These are phyloP conservation scores for Platycnemis pennipes DNA, from an alignment of 2,888 invertebrate species.

Conservation along the genomic window DNA sequence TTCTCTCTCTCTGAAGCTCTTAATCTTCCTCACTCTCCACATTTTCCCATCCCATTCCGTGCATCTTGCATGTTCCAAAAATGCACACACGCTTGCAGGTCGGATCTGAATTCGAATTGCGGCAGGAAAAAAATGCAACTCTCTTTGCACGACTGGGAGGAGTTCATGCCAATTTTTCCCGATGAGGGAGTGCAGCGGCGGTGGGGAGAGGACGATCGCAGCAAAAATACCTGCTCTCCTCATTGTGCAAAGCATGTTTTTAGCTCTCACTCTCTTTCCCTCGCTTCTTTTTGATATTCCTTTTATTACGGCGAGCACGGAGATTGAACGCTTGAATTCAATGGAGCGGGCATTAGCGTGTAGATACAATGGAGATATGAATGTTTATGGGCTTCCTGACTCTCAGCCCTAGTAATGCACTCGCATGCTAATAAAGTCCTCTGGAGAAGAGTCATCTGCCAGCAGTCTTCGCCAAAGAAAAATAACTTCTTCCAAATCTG, in stretches of 20 bases:
- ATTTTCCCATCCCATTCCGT: neutral
- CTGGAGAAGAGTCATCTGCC: neutral
- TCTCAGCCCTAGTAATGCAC: conserved; percentile 1
- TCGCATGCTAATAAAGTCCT: conserved; percentile 23
- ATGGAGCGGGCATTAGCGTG: conserved; percentile 21
- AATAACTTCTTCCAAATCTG: neutral
- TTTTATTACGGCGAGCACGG: conserved; percentile 3
- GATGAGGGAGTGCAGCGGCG: neutral
- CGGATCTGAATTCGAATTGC: neutral
- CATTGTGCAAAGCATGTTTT: conserved; percentile 32
- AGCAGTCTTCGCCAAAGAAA: conserved; percentile 5
- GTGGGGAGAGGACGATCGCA: neutral
- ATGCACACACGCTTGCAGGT: neutral
- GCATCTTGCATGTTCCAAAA: neutral
- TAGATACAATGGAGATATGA: conserved; percentile 32
- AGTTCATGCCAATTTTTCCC: conserved; percentile 13
- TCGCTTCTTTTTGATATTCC: neutral
- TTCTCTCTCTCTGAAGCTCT: neutral
- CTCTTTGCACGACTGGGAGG: neutral
- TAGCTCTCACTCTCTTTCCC: neutral
- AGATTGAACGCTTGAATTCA: conserved; percentile 19
- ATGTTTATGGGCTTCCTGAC: neutral
- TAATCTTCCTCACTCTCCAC: neutral
- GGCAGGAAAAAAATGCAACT: neutral
- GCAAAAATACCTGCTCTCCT: conserved; percentile 4